Evolutionary conservation across 2,113 vertebrate genomes (phyloP).

Genomic region (Proteles cristata): DNA sequence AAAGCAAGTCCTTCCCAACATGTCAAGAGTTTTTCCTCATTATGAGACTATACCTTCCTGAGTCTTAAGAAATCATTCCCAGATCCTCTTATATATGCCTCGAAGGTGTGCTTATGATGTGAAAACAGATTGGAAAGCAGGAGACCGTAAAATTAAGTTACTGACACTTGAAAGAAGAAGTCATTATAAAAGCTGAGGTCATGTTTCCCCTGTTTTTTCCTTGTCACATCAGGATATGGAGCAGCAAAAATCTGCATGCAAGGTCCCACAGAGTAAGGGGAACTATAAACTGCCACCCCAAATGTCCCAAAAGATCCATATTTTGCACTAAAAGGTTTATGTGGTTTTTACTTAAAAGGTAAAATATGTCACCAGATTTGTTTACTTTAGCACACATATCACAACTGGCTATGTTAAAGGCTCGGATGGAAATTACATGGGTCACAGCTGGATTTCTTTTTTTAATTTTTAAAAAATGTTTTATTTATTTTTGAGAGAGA

Average conservation of each 20-base stretch:
- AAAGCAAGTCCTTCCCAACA: neutral
- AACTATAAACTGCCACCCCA: neutral
- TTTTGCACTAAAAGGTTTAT: neutral
- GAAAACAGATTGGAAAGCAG: conserved; percentile 3
- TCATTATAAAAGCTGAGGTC: conserved; percentile 10
- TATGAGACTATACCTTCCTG: neutral
- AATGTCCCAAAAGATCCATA: neutral
- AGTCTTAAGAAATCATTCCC: neutral
- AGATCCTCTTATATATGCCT: neutral
- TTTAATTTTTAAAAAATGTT: neutral
- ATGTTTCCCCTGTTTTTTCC: neutral
- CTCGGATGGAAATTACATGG: neutral
- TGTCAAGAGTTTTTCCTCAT: neutral
- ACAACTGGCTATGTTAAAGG: neutral
- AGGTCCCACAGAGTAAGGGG: neutral
- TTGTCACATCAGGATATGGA: neutral
- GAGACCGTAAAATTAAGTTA: neutral
- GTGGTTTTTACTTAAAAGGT: neutral
- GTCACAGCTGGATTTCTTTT: neutral
- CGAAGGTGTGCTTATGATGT: neutral
- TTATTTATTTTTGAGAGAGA: neutral
- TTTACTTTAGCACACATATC: neutral
- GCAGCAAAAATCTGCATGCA: neutral
- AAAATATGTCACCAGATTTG: neutral
- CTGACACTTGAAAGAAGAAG: neutral